Evolutionary conservation across 2,888 invertebrate genomes (phyloP), one percentile per base, ranked within the genome.

Genomic region (Eurytoma adleriae): DNA sequence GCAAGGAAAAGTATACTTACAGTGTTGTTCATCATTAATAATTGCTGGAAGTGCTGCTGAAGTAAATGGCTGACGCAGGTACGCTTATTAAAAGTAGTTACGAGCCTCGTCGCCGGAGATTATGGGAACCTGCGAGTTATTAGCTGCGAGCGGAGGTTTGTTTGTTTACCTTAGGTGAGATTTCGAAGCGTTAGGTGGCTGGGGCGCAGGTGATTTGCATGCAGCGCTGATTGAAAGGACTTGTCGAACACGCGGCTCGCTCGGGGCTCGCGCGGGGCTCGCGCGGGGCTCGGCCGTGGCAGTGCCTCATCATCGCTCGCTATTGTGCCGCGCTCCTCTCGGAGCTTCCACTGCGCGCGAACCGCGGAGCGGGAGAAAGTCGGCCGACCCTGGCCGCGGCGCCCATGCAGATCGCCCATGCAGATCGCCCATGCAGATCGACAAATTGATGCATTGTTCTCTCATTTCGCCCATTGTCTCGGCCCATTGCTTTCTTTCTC

Each of bases 141-240:
- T 74, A 73, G 59, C 57, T 13, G 1, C 18, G 56, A 20, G 68
- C 68, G 10, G 0, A 0, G 54, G 69, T 62, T 52, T 62, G 76
- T 77, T 77, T 78, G 59, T 66, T 72, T 78, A 71, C 57, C 71
- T 62, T 52, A 64, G 74, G 20, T n/a, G 66, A 56, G 70, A 70
- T 74, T 66, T 70, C 74, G 70, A 72, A 30, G 1, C 74, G 69
- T 52, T 40, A 62, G 54, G 24, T 30, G 24, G 24, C n/a, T 18
- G n/a, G 30, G 56, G 56, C 71, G 81, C 78, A 79, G 81, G 79
- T 82, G 83, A 85, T 84, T 85, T 84, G 84, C 85, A 83, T 83
- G 84, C 80, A 83, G 80, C 79, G 52, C 82, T 83, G 85, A 85
- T 84, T 83, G 84, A 83, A 76, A 82, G 82, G 83, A 84, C 84